Percentiles rank a stretch among this genome's conserved stretches.
These are phyloP conservation scores for Pseudomugil tenellus DNA, from an alignment of 2,797 vertebrate species.

Conservation along the genomic window DNA sequence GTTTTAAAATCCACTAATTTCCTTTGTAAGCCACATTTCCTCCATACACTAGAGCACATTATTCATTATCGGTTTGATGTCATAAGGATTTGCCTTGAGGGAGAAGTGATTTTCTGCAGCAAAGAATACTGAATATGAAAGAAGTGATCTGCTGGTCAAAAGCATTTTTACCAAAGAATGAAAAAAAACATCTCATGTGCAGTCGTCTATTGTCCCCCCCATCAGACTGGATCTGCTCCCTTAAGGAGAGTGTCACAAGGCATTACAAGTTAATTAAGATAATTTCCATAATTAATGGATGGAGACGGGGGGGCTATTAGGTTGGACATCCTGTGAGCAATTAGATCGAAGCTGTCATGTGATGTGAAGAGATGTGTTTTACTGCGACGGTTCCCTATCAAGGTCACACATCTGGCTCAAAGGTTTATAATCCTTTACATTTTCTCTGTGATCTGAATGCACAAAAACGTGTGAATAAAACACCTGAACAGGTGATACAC, in stretches of 20 bases:
- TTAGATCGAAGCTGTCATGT: slow-evolving; percentile 58
- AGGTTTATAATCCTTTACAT: slow-evolving; percentile 20
- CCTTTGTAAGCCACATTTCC: slow-evolving; percentile 36
- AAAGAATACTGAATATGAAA: slow-evolving; percentile 20
- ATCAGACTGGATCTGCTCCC: slow-evolving; percentile 42
- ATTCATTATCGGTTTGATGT: slow-evolving; percentile 36
- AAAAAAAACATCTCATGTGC: slow-evolving; percentile 14
- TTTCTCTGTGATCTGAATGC: slow-evolving; percentile 14
- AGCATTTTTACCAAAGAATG: slow-evolving; percentile 27
- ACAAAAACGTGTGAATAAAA: not conserved
- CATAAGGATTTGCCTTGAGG: slow-evolving; percentile 37
- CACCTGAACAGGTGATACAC: not conserved
- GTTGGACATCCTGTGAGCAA: slow-evolving; percentile 58
- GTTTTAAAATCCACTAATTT: slow-evolving; percentile 29
- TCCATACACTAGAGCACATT: slow-evolving; percentile 27
- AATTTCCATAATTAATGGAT: slow-evolving; percentile 60
- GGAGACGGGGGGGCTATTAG: slow-evolving; percentile 58
- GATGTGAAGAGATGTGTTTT: slow-evolving; percentile 30
- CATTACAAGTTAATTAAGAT: slow-evolving; percentile 63
- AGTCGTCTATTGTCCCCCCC: slow-evolving; percentile 3
- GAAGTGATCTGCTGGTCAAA: slow-evolving; percentile 46
- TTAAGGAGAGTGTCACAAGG: slow-evolving; percentile 53
- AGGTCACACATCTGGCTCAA: slow-evolving; percentile 49
- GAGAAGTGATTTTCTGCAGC: slow-evolving; percentile 35
- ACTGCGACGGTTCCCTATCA: slow-evolving; percentile 30